A percentile compares a stretch with the other conserved stretches of the same genome.
Conservation (phyloP, 2,797 vertebrate species). For the Momotus momota region DNA sequence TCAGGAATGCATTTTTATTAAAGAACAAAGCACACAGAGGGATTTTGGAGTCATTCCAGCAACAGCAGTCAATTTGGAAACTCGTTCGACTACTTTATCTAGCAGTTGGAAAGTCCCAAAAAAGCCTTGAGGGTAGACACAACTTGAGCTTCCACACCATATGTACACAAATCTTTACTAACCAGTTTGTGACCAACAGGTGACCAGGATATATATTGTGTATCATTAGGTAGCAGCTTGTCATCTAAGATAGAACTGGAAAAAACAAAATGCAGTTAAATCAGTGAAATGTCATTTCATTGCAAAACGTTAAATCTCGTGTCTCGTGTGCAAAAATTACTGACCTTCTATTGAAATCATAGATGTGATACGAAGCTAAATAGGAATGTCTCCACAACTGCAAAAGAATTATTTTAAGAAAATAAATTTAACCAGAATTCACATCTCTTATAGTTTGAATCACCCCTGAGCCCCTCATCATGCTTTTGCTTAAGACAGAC, state of each 20-base stretch:
- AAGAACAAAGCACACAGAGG: neutral
- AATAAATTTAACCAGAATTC: neutral
- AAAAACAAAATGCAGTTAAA: slow-evolving; percentile 40
- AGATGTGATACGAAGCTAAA: slow-evolving; percentile 81
- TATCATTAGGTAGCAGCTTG: slow-evolving; percentile 67
- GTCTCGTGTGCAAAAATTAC: slow-evolving; percentile 34
- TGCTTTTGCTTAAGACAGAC: neutral
- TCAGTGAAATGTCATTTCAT: neutral
- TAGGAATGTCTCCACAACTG: slow-evolving; percentile 85
- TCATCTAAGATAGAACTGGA: slow-evolving; percentile 60
- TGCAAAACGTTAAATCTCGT: neutral
- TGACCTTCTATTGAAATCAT: slow-evolving; percentile 76
- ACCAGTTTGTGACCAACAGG: slow-evolving; percentile 83
- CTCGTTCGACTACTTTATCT: neutral
- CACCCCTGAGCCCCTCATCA: neutral
- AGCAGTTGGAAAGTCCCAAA: neutral
- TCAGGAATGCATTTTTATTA: neutral
- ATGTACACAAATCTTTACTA: slow-evolving; percentile 41
- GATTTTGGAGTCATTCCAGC: neutral
- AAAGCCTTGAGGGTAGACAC: neutral
- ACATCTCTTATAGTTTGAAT: neutral
- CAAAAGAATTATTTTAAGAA: slow-evolving; percentile 59
- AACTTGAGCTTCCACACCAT: neutral
- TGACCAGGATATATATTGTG: slow-evolving; percentile 82
- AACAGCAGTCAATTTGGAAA: neutral